Base-by-base conservation (phyloP, 2,888 invertebrate species). In the Pseudococcus longispinus region DNA sequence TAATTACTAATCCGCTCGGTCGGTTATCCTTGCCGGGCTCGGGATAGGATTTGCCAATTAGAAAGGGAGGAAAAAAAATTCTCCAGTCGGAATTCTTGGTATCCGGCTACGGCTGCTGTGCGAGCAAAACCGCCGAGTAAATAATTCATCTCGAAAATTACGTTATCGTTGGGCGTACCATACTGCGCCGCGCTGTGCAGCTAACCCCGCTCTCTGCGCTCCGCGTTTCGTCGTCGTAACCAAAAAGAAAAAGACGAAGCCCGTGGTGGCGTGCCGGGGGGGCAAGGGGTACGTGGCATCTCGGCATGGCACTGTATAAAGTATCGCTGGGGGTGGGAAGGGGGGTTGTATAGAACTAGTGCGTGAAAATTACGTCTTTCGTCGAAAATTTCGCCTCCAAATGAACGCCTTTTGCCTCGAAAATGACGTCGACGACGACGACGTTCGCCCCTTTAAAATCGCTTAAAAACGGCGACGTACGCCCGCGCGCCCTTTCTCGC, bases 121-220 rank as follows among this genome's bases (percentile, higher is more conserved):
- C 60, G 60, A 60, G 70, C 29, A 29, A 82, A 82, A 32, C 82
- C 82, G 82, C 82, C 42, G 82, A 51, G 83, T 51, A 83, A 51
- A 55, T 83, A 83, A 80, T 80, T 80, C 77, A 80, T 80, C 83
- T 44, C 83, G 83, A 83, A 51, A 83, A 83, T 51, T 83, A 83
- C 51, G 77, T 80, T 80, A 55, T 55, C 55, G 55, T 29, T 60
- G 29, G 51, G 60, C 32, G 84, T 55, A 83, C 26, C 29, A 51
- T 82, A 42, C 82, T 42, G 83, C 83, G 83, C 32, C 46, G 83
- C 55, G 55, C 55, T 29, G 51, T 29, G 32, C 23, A 84, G 23
- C 18, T 9, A 29, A 32, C 29, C 83, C 46, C 51, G 37, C 37
- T 46, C 83, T 23, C 83, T 29, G 3, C 51, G 55, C 29, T 26